Conservation (phyloP, 1,140 invertebrate species). For the Apis dorsata region DNA sequence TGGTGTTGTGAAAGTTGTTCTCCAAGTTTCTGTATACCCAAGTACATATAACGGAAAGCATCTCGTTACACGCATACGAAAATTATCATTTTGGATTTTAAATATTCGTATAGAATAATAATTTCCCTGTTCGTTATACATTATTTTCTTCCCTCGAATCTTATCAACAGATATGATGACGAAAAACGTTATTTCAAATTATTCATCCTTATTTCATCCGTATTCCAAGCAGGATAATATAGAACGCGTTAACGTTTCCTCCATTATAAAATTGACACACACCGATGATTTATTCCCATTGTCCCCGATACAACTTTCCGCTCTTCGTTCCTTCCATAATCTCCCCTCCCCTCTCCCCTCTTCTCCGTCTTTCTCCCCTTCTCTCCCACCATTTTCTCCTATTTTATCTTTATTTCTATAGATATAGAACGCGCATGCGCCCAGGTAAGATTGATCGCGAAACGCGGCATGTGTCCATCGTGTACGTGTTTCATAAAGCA, state of each 20-base stretch:
- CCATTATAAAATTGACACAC: not conserved
- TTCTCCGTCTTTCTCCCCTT: not conserved
- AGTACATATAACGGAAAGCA: not conserved
- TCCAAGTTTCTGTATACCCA: not conserved
- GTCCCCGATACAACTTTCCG: too few relatives aligned
- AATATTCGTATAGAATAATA: not conserved
- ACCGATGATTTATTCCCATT: not conserved
- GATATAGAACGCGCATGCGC: constrained; percentile 49
- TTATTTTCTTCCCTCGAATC: too few relatives aligned
- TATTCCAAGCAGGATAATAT: not conserved
- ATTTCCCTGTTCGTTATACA: too few relatives aligned
- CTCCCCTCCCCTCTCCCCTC: not conserved
- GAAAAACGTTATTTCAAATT: too few relatives aligned
- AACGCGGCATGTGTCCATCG: constrained; percentile 57
- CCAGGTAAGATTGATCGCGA: constrained; percentile 59
- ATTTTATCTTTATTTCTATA: constrained; percentile 25
- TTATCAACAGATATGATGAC: too few relatives aligned
- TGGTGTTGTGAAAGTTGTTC: not conserved
- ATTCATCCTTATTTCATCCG: too few relatives aligned
- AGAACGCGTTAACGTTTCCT: not conserved
- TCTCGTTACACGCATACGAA: not conserved
- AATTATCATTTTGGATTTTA: not conserved
- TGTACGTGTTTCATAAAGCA: constrained; percentile 60
- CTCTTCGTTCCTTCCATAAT: not conserved
- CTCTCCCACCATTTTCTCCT: not conserved